Evolutionary conservation across 2,797 vertebrate genomes (phyloP).

Genomic region (Amazonetta brasiliensis): DNA sequence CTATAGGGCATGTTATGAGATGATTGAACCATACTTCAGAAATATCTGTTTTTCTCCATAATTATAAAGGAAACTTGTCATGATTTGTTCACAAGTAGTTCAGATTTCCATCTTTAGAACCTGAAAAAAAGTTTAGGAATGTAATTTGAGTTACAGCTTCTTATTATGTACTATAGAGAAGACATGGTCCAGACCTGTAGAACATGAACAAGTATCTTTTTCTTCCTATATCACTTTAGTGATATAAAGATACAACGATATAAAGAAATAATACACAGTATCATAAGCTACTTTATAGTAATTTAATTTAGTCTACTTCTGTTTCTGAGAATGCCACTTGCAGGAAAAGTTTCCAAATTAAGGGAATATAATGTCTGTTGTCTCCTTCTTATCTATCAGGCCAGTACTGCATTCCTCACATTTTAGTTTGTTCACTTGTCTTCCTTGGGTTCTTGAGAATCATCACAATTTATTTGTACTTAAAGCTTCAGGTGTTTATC

Average conservation of each 20-base stretch:
- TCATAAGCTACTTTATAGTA: background rate
- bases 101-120: background rate
- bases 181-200: background rate
- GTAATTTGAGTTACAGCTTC: background rate
- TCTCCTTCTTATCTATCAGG: background rate
- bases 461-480: background rate
- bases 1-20: background rate
- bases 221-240: background rate
- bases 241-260: background rate
- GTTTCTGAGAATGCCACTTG: background rate
- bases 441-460: background rate
- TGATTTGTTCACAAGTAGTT: background rate
- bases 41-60: background rate
- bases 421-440: background rate
- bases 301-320: background rate
- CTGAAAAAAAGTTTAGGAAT: rapidly evolving
- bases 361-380: background rate
- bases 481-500: background rate
- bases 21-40: background rate
- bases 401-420: background rate
- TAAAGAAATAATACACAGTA: background rate
- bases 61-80: background rate
- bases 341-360: background rate
- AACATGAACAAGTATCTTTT: background rate
- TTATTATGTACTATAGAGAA: background rate